Base-by-base conservation (phyloP, 2,797 vertebrate species). In the Selene dorsalis region DNA sequence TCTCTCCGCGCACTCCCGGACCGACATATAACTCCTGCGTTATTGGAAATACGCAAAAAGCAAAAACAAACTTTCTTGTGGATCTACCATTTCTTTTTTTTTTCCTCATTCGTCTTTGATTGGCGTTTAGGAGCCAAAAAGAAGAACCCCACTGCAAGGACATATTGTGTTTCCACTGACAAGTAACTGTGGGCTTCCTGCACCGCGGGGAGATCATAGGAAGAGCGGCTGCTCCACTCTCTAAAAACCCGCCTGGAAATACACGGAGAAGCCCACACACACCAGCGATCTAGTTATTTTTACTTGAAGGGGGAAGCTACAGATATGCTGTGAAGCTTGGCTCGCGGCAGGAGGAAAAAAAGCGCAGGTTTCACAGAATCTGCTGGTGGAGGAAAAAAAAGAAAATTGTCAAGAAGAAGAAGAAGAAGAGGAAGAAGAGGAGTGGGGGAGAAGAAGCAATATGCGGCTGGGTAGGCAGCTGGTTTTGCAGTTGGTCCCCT, bases 291-390 rank as follows among this genome's bases (percentile, higher is more conserved):
- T 76, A 65, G 75, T 88, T 87, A 70, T 89, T 87, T 89, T 83
- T 88, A 89, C 84, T 84, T 87, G 50, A 80, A 80, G 39, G 77
- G 75, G 79, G 70, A 82, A 80, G 87, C 84, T 87, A 83, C 79
- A 82, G 82, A 90, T 80, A 82, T 77, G 84, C 82, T 83, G 86
- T 85, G 88, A 91, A 83, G 85, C 58, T 85, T 77, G 81, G 78
- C 79, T 88, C 74, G 73, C 61, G 70, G 88, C 73, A 55, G 16
- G n/a, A n/a, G n/a, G n/a, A 48, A 18, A 45, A 35, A 73, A 75
- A 83, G 80, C 79, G 85, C 86, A 77, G 77, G 43, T 86, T 90
- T 80, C 77, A 61, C 63, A 85, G 69, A 74, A 62, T 79, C 77
- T 80, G 73, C 85, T 69, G 81, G 73, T 75, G 66, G 53, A 0